Base-by-base conservation (phyloP, 2,113 vertebrate genomes). In the Neogobius melanostomus region DNA sequence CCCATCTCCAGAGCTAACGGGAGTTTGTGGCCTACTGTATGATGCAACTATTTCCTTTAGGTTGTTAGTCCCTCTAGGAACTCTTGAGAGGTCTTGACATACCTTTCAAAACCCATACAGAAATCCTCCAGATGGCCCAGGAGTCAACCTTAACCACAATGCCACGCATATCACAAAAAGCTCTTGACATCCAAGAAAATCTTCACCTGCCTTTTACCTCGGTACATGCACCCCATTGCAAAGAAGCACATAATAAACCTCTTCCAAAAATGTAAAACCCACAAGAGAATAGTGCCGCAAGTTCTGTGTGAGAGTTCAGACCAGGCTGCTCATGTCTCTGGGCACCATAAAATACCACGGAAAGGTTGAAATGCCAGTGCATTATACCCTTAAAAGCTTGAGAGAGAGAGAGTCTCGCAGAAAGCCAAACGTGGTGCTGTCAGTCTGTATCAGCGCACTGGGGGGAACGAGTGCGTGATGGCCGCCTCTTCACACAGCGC, bases 401-500 rank as follows among this genome's bases (percentile, higher is more conserved):
- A 3, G 53, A 56, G 53, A 56, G 53, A 11, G 17, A 28, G 53
- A 10, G 16, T 21, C 28, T 36, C 28, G 28, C 17, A 51, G 45
- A 8, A 15, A 44, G 62, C 52, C 48, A 47, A 57, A 75, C 80
- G n/a, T 64, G 46, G 75, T 54, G 61, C 57, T 79, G 78, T 85
- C 81, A 54, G 36, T 76, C 6, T 16, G 46, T 50, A 81, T 89
- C 66, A 85, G 71, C 9, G 6, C 17, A 11, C 47, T 64, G 21
- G 45, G 64, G 28, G 47, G 72, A 70, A 77, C 56, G 53, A 65
- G 63, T 83, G 69, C 50, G 74, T 76, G 76, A 73, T 6, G 69
- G 74, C 72, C 52, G 61, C 28, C 28, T 53, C 16, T 73, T 72
- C 66, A 62, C 72, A 48, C 64, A 74, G 64, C 77, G 73, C 63